Conservation (phyloP, 64 coral and sea anemone species). For the Pocillopora damicornis region DNA sequence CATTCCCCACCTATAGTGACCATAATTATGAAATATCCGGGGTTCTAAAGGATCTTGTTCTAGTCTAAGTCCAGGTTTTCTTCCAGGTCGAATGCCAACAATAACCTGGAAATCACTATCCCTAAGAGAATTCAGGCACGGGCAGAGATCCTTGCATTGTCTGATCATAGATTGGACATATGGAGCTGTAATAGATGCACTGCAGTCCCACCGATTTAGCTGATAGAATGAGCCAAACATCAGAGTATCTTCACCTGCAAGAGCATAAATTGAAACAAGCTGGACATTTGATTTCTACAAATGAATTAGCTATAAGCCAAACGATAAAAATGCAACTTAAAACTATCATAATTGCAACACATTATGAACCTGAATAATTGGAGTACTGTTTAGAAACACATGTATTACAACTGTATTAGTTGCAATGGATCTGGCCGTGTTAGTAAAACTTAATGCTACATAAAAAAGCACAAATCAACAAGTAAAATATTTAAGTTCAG, state of each 20-base stretch:
- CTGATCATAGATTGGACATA: slow-evolving; percentile 28
- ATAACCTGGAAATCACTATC: slow-evolving; percentile 12
- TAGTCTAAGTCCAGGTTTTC: neutral
- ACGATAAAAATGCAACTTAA: no score
- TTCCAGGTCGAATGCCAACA: slow-evolving; percentile 21
- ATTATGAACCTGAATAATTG: no score
- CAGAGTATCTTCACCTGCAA: slow-evolving; percentile 19
- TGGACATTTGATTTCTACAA: no score
- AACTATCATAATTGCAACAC: no score
- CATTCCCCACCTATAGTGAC: slow-evolving; percentile 39
- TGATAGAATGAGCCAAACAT: slow-evolving; percentile 19
- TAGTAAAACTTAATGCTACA: no score
- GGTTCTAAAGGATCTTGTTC: slow-evolving; percentile 14
- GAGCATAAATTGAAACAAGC: neutral
- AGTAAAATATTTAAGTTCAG: no score
- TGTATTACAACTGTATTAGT: no score
- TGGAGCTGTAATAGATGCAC: neutral
- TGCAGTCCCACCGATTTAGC: slow-evolving; percentile 3
- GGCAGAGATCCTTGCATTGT: slow-evolving; percentile 25
- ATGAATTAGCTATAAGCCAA: no score
- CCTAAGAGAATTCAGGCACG: neutral
- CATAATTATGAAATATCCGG: slow-evolving; percentile 40
- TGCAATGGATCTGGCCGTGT: no score
- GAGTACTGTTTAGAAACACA: no score
- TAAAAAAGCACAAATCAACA: no score